Evolutionary conservation across 2,888 invertebrate species (phyloP), one percentile per base, ranked within the genome.

Genomic region (Leptothorax acervorum): DNA sequence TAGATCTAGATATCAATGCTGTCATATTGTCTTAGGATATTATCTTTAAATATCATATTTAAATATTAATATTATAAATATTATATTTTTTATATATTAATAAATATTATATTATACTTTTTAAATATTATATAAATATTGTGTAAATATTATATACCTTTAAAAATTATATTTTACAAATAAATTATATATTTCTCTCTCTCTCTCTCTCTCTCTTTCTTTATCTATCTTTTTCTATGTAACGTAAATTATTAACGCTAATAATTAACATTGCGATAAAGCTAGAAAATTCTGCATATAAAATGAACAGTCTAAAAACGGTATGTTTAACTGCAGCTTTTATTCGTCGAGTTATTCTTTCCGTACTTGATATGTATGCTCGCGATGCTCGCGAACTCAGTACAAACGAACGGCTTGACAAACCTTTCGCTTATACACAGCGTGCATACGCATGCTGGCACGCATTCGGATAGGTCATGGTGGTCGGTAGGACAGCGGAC

Each of bases 401-500:
- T 42, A n/a, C 45, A 31, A 31, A 39, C 55, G 42, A 1, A 39
- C 35, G n/a, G 35, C 12, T 65, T 18, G 31, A 60, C 60, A n/a
- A 23, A 57, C 78, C 68, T 78, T 78, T 71, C 57, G 79, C 45
- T 71, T 48, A 53, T 39, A 70, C 70, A 73, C 53, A 51, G 74
- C 53, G 63, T 53, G 76, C 75, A 11, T 65, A 55, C 82, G 87
- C 82, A 81, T 51, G 78, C 53, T 57, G 76, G 74, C 84, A 78
- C 81, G 87, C 85, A 87, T 92, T 91, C 92, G 92, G 92, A 93
- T 93, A 93, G 93, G 92, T 92, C 92, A 91, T 87, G 91, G 89
- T 88, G 86, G 85, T 70, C 84, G 85, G 85, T 82, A 90, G 91
- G 90, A 94, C 93, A 93, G 93, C 92, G 93, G 82, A 85, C 90